These are phyloP conservation scores for Ichneumoninae sp. DNA, from an alignment of 2,888 invertebrate genomes.

Conservation along the genomic window DNA sequence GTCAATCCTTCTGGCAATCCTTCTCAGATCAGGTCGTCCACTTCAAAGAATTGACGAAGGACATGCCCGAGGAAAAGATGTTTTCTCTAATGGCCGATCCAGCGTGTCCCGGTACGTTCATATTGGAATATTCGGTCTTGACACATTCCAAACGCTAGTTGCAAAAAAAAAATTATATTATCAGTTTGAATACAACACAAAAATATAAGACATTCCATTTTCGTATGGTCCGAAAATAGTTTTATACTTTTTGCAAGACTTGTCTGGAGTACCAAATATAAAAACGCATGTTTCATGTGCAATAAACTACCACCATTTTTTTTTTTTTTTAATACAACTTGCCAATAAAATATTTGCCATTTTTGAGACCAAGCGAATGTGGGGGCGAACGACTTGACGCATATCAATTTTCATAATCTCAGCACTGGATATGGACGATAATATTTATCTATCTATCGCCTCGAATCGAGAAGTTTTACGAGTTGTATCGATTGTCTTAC, in stretches of 20 bases:
- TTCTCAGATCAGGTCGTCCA: slow-evolving; percentile 89
- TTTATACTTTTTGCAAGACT: too few relatives aligned
- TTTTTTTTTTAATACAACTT: too few relatives aligned
- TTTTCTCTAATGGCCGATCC: slow-evolving; percentile 88
- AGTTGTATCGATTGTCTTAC: background rate
- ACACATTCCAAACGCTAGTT: background rate
- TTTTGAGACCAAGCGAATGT: too few relatives aligned
- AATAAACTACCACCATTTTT: too few relatives aligned
- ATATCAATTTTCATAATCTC: background rate
- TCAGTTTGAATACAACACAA: too few relatives aligned
- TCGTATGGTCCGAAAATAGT: too few relatives aligned
- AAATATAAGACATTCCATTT: too few relatives aligned
- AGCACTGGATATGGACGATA: background rate
- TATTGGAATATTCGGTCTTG: background rate
- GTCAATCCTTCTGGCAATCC: slow-evolving; percentile 89
- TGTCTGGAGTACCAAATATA: too few relatives aligned
- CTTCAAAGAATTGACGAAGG: slow-evolving; percentile 89
- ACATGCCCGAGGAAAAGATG: slow-evolving; percentile 87
- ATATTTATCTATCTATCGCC: background rate
- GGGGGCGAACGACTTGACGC: background rate
- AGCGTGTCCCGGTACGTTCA: slow-evolving; percentile 82
- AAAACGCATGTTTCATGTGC: too few relatives aligned
- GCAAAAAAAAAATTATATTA: background rate
- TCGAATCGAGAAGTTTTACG: background rate
- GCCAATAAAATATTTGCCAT: too few relatives aligned